Percentiles rank a stretch among this genome's conserved stretches.
Evolutionary conservation across 1,140 invertebrate genomes (phyloP).

Genomic region (Brachionus sp.): DNA sequence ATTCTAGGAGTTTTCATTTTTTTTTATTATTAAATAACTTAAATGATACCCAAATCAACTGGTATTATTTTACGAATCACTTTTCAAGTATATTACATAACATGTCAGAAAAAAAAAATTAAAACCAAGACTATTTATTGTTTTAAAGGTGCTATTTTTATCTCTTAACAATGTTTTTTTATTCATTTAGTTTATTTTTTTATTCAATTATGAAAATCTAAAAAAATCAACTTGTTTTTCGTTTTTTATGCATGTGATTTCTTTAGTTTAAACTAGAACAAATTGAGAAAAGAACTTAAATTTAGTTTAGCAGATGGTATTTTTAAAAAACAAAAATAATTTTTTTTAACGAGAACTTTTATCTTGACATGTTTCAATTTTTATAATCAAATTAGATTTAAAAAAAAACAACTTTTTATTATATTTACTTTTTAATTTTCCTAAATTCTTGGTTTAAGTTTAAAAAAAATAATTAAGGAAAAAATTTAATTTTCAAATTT

Average conservation of each 20-base stretch:
- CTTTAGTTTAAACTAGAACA: background rate
- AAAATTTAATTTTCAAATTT: no score
- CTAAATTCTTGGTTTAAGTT: no score
- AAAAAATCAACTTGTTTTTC: background rate
- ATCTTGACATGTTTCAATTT: no score
- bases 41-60: background rate
- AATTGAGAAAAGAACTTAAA: background rate
- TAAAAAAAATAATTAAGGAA: no score
- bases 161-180: background rate
- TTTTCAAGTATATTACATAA: background rate
- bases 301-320: background rate
- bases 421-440: no score
- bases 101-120: background rate
- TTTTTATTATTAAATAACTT: background rate
- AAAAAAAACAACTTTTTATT: no score
- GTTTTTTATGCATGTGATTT: background rate
- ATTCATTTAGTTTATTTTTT: background rate
- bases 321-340: background rate
- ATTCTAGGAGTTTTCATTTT: background rate
- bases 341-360: background rate
- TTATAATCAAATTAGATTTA: no score
- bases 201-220: background rate
- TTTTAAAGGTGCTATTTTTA: background rate
- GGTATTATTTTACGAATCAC: background rate
- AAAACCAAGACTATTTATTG: background rate